Percentiles rank a stretch among this genome's conserved stretches.
Conservation (phyloP, 2,888 invertebrate genomes). For the Carterocephalus palaemon region DNA sequence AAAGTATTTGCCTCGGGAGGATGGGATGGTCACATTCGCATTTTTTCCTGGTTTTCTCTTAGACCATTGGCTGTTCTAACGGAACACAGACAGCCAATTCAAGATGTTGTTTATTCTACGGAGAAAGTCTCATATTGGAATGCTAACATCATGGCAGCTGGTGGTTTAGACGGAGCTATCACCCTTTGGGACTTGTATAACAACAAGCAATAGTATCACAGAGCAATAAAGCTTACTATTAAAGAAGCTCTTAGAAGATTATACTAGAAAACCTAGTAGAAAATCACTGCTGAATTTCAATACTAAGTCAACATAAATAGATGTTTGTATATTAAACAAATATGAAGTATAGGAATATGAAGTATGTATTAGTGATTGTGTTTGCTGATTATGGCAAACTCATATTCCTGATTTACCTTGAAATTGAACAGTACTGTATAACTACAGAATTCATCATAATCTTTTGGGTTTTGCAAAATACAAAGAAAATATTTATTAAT, state of each 20-base stretch:
- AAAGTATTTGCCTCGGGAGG: conserved; percentile 87
- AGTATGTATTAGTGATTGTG: too few relatives aligned
- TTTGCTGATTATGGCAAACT: too few relatives aligned
- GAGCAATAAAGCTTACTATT: conserved; percentile 18
- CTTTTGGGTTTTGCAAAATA: too few relatives aligned
- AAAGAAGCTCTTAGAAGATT: conserved; percentile 14
- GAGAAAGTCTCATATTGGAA: conserved; percentile 83
- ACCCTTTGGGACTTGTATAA: conserved; percentile 91
- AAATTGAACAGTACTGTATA: too few relatives aligned
- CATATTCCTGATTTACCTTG: too few relatives aligned
- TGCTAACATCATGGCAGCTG: conserved; percentile 87
- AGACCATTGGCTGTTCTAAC: conserved; percentile 85
- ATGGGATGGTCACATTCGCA: conserved; percentile 86
- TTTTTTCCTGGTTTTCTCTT: conserved; percentile 88
- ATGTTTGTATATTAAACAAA: too few relatives aligned
- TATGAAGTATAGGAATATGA: too few relatives aligned
- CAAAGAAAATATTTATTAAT: too few relatives aligned
- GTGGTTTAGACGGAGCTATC: conserved; percentile 86
- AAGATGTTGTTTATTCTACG: conserved; percentile 85
- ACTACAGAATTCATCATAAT: too few relatives aligned
- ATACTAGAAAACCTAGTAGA: conserved; percentile 21
- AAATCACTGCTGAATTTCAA: too few relatives aligned
- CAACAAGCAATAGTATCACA: conserved; percentile 44
- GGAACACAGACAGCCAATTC: conserved; percentile 84
- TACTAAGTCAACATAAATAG: too few relatives aligned